These are phyloP conservation scores for Neuroterus valhalla DNA, from an alignment of 1,140 invertebrate species.

Conservation along the genomic window DNA sequence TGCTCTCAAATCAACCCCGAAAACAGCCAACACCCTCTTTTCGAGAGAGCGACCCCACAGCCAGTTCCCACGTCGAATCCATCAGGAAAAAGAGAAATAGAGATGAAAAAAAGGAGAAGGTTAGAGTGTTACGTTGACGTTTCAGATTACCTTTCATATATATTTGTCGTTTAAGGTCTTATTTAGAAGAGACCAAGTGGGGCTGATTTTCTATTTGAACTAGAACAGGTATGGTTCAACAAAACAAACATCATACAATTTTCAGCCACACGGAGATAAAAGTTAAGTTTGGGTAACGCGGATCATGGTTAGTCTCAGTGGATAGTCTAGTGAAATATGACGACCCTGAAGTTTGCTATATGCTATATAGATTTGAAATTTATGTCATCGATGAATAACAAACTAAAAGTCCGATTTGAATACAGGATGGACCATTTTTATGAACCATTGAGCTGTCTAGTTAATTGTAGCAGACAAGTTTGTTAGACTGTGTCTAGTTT, in stretches of 20 bases:
- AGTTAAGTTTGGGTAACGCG: no score
- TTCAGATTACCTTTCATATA: constrained; percentile 56
- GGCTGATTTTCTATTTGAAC: constrained; percentile 32
- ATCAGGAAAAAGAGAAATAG: constrained; percentile 21
- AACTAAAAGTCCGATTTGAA: no score
- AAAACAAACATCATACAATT: constrained; percentile 32
- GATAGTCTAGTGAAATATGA: no score
- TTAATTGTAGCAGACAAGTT: no score
- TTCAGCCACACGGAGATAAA: no score
- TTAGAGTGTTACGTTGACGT: constrained; percentile 51
- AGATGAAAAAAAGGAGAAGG: constrained; percentile 42
- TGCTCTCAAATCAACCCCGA: constrained; percentile 39
- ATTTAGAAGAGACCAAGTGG: constrained; percentile 38
- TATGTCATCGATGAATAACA: no score
- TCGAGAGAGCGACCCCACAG: constrained; percentile 48
- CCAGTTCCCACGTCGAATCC: constrained; percentile 65
- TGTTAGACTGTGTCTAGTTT: no score
- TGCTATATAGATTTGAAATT: no score
- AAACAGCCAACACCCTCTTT: constrained; percentile 61
- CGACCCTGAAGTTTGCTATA: no score
- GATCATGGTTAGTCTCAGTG: no score
- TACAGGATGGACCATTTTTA: no score
- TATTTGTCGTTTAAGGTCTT: constrained; percentile 36
- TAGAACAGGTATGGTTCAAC: constrained; percentile 32
- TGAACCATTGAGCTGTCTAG: no score